Evolutionary conservation across 2,888 invertebrate species (phyloP).

Genomic region (Penaeus monodon): DNA sequence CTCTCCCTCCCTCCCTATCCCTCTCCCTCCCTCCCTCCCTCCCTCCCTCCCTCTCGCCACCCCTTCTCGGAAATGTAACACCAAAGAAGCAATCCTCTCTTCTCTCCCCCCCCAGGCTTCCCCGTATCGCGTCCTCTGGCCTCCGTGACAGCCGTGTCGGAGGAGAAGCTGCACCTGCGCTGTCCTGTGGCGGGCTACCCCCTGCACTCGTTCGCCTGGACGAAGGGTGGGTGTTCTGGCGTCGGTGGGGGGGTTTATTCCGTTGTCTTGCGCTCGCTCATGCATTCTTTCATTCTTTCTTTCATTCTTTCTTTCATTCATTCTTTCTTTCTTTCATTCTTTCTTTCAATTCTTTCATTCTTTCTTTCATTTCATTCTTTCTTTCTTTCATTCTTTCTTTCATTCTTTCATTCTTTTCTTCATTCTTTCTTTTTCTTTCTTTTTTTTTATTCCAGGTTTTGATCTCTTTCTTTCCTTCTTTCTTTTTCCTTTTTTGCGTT

Average conservation of each 20-base stretch:
- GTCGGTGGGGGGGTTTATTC: not conserved
- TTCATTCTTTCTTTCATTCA: too few relatives aligned
- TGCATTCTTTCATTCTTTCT: too few relatives aligned
- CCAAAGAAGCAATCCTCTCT: not conserved
- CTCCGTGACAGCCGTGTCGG: constrained; percentile 81
- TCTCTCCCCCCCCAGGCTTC: constrained; percentile 40
- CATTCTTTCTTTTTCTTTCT: too few relatives aligned
- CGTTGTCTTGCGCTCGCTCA: fast-evolving
- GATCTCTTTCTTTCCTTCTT: too few relatives aligned
- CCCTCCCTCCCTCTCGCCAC: constrained; percentile 22
- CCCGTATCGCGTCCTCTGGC: constrained; percentile 47
- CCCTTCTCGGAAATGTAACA: not conserved
- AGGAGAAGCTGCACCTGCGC: constrained; percentile 80
- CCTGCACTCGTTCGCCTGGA: constrained; percentile 85
- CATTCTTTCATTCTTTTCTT: too few relatives aligned
- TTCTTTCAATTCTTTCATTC: too few relatives aligned
- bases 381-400: too few relatives aligned
- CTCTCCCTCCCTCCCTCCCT: too few relatives aligned
- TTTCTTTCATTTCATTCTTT: too few relatives aligned
- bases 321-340: too few relatives aligned
- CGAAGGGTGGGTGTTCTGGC: constrained; percentile 73
- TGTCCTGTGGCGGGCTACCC: constrained; percentile 88
- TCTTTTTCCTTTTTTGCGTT: too few relatives aligned
- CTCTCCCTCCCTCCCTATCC: not conserved
- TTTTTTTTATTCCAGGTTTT: too few relatives aligned